phyloP scores from a whole-genome alignment of 2,113 vertebrate genomes.

The Columba livia region DNA sequence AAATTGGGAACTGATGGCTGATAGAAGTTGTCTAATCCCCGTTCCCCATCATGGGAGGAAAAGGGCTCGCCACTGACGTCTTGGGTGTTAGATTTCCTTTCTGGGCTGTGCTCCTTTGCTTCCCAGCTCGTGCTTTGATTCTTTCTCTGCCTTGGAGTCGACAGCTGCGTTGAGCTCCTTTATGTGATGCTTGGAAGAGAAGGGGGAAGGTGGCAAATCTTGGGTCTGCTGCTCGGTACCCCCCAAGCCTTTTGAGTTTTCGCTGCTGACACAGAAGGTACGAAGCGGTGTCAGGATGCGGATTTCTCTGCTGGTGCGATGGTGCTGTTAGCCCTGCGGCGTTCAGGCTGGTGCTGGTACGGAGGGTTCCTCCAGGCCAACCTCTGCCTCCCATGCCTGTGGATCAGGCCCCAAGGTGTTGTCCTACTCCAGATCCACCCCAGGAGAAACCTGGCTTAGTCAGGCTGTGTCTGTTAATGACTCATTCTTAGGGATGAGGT shows the following conservation, averaged over 20 bases:
- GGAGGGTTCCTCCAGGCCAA: not conserved
- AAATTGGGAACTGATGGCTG: not conserved
- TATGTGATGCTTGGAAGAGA: slow-evolving; percentile 2
- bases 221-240: not conserved
- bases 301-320: not conserved
- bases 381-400: not conserved
- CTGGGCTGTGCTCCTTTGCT: not conserved
- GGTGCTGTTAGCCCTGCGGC: not conserved
- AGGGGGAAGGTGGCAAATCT: not conserved
- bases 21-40: not conserved
- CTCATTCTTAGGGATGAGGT: not conserved
- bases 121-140: slow-evolving; percentile 25
- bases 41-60: not conserved
- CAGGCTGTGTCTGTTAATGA: not conserved
- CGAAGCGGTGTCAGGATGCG: not conserved
- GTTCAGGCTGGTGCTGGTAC: not conserved
- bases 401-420: not conserved
- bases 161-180: slow-evolving; percentile 22
- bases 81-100: not conserved
- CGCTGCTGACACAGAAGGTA: not conserved
- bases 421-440: not conserved
- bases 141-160: slow-evolving; percentile 21
- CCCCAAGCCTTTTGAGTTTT: not conserved
- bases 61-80: not conserved
- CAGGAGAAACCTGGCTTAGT: not conserved